phyloP scores from a whole-genome alignment of 2,797 vertebrate species.

The Pagetopsis macropterus region DNA sequence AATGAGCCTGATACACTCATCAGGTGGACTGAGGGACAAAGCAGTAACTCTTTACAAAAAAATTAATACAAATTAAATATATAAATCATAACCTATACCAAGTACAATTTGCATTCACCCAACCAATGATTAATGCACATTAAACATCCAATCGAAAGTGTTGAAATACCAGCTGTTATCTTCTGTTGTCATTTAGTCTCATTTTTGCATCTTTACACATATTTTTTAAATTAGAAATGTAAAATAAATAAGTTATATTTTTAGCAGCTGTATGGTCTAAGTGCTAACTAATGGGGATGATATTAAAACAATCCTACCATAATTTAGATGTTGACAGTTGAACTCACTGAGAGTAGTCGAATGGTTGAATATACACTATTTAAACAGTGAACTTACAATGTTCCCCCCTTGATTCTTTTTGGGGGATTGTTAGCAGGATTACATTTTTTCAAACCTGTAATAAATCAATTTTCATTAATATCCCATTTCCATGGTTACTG shows the following conservation, averaged over 20 bases:
- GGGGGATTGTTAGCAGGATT: not conserved
- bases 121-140: not conserved
- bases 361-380: not conserved
- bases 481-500: not conserved
- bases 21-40: not conserved
- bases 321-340: not conserved
- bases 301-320: not conserved
- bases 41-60: no score
- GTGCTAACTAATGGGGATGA: not conserved
- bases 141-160: conserved; percentile 28
- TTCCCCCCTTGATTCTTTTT: no score
- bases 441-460: not conserved
- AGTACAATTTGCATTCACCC: not conserved
- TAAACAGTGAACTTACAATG: not conserved
- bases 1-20: not conserved
- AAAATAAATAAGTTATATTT: not conserved
- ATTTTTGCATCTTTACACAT: not conserved
- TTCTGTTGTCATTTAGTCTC: conserved; percentile 33
- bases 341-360: not conserved
- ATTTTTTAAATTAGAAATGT: not conserved
- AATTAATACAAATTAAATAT: no score
- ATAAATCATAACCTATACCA: not conserved
- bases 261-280: not conserved
- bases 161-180: conserved; percentile 52
- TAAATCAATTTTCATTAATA: not conserved